Conservation (phyloP, 2,113 vertebrate genomes). For the Pristiophorus japonicus region DNA sequence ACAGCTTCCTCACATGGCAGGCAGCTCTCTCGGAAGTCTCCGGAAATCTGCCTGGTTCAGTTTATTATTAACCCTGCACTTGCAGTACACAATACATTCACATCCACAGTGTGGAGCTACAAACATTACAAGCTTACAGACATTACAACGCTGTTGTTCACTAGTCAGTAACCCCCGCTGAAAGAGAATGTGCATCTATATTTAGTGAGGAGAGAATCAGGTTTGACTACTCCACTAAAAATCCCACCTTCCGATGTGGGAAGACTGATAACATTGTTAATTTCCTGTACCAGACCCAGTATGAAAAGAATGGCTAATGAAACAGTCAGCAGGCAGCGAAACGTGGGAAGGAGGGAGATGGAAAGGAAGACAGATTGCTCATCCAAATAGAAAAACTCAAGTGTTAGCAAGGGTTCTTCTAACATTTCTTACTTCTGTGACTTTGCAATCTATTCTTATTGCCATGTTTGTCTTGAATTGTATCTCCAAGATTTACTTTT, state of each 20-base stretch:
- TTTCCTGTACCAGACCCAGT: neutral
- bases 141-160: neutral
- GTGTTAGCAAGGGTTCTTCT: neutral
- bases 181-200: neutral
- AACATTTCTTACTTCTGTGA: neutral
- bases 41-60: no score
- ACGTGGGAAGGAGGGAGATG: neutral
- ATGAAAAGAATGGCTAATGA: neutral
- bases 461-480: neutral
- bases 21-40: no score
- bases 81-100: no score
- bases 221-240: neutral
- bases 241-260: neutral
- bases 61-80: no score
- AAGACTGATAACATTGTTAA: neutral
- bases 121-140: no score
- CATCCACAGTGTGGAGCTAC: no score
- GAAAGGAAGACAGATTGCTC: neutral
- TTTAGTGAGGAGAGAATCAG: neutral
- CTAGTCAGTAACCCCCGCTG: neutral
- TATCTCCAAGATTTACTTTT: neutral
- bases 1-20: no score
- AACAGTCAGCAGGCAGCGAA: neutral
- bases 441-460: neutral
- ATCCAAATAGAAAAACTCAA: neutral